Conservation (phyloP, 2,113 vertebrate genomes). For the Poicephalus meyeri region DNA sequence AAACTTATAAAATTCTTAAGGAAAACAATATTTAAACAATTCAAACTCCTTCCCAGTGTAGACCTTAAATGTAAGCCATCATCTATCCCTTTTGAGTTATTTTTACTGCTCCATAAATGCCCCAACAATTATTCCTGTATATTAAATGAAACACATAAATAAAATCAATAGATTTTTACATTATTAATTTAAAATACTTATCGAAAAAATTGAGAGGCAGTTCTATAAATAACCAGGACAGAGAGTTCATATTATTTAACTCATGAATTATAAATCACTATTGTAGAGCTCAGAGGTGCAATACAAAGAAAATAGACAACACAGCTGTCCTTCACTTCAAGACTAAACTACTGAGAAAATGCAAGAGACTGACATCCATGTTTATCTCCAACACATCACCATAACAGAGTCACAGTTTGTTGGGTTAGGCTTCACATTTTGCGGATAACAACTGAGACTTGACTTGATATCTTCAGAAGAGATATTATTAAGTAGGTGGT, state of each 20-base stretch:
- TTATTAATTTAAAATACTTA: slow-evolving; percentile 60
- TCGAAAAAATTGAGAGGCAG: not conserved
- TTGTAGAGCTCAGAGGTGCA: not conserved
- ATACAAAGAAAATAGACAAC: not conserved
- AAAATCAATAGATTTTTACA: slow-evolving; percentile 56
- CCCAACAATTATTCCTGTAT: slow-evolving; percentile 3
- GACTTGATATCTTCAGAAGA: not conserved
- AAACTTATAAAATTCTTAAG: not conserved
- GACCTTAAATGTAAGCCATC: not conserved
- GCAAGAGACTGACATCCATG: not conserved
- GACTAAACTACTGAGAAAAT: not conserved
- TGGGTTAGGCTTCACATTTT: not conserved
- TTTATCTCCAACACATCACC: not conserved
- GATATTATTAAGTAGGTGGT: not conserved
- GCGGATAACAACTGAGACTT: not conserved
- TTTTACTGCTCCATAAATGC: slow-evolving; percentile 24
- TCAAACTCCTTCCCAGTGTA: not conserved
- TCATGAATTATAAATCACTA: slow-evolving; percentile 45
- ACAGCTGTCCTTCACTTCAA: not conserved
- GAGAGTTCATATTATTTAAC: not conserved
- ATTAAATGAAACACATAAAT: slow-evolving; percentile 48
- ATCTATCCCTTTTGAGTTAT: not conserved
- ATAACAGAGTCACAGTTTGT: not conserved
- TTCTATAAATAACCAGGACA: slow-evolving; percentile 43
- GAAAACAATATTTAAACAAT: not conserved